Evolutionary conservation across 37 sponge, comb jelly and placozoan genomes (phyloP).

Genomic region (Dysidea cf. avara): DNA sequence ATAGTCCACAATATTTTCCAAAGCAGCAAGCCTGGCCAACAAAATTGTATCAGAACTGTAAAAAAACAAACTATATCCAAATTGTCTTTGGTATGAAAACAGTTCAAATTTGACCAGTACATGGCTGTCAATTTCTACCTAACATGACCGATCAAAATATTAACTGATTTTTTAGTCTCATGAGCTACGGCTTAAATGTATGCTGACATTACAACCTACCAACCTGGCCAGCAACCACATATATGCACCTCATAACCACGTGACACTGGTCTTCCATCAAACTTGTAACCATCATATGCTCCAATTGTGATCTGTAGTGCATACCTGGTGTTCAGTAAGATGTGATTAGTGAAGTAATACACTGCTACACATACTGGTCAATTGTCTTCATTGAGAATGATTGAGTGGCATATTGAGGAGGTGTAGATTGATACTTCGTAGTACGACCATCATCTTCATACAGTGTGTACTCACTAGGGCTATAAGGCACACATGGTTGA

Average conservation of each 20-base stretch:
- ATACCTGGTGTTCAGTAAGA: neutral
- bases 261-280: conserved; percentile 2
- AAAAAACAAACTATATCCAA: too few species aligned
- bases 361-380: neutral
- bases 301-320: neutral
- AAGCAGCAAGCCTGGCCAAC: too few species aligned
- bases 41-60: too few species aligned
- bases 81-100: too few species aligned
- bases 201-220: neutral
- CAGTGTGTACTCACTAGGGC: too few species aligned
- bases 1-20: too few species aligned
- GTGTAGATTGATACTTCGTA: conserved; percentile 14
- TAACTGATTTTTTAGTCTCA: too few species aligned
- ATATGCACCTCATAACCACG: conserved; percentile 49
- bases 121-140: too few species aligned
- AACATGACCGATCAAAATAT: too few species aligned
- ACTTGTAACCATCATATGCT: neutral
- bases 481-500: too few species aligned
- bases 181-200: neutral
- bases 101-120: too few species aligned
- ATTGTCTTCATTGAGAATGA: conserved; percentile 1
- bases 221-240: conserved; percentile 50
- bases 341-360: neutral
- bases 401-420: neutral
- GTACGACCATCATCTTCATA: conserved; percentile 71